Base-by-base conservation (phyloP, 2,888 invertebrate species). In the Cyclophora albipunctata region DNA sequence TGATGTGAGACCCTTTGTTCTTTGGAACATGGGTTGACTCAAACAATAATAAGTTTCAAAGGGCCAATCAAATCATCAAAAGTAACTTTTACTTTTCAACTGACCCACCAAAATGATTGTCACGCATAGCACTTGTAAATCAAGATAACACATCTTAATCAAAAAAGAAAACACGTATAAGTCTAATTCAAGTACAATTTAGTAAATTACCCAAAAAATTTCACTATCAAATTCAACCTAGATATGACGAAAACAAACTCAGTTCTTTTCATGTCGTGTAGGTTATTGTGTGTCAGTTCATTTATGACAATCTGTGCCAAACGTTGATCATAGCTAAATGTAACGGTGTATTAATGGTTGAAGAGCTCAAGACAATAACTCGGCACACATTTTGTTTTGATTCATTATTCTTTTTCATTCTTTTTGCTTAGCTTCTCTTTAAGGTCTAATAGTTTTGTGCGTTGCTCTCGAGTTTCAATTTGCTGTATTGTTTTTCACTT, bases 261-360 rank as follows among this genome's bases (percentile, higher is more conserved):
- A 49, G 48, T 53, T 50, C 50, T 37, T 37, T 37, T 51, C 50
- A 54, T 49, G 48, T 45, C 46, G 37, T 47, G 45, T 53, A 48
- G 45, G 51, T 45, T 49, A 37, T 37, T 37, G 37, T 37, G 37
- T 37, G 37, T 37, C 37, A 37, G 48, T 59, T 59, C 55, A 45
- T 56, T 58, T 61, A 63, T 55, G 59, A 65, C 51, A 40, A 62
- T 53, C 54, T 57, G 62, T 65, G 63, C 58, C 66, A 54, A 58
- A 59, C 53, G 51, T 50, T 53, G 46, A 62, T 53, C 57, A 56
- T 55, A 50, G 52, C 44, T 46, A 45, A 49, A 51, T 46, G 45
- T 59, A 66, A 66, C 66, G 65, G 66, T 52, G 62, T 59, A 60
- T 57, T 54, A 48, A 56, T 57, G 48, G 53, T 42, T 45, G 51